Evolutionary conservation across 92 coral and sea anemone species (phyloP).

Genomic region (Epizoanthus stellaris): DNA sequence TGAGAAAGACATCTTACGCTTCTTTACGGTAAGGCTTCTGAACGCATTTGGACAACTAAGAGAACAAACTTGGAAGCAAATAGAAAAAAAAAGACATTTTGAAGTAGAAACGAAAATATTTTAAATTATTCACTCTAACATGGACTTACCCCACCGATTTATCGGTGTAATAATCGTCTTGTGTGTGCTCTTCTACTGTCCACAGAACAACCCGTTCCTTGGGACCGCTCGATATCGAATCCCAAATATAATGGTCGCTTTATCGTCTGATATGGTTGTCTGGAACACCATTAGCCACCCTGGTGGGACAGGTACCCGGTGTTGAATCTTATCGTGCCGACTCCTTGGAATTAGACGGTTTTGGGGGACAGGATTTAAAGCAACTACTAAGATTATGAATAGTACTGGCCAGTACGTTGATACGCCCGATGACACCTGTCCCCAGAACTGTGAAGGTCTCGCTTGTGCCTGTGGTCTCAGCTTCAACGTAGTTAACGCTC

Average conservation of each 20-base stretch:
- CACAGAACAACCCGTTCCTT: background rate
- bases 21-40: no score
- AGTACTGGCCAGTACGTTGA: background rate
- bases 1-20: no score
- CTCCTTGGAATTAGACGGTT: background rate
- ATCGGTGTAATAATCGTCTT: background rate
- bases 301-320: no score
- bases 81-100: no score
- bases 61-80: no score
- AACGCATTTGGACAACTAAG: no score
- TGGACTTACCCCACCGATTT: background rate
- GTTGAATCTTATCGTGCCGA: background rate
- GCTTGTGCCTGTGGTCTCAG: background rate
- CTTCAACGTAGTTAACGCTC: background rate
- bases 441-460: background rate
- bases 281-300: background rate
- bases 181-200: background rate
- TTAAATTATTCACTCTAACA: background rate
- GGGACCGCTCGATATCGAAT: background rate
- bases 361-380: background rate
- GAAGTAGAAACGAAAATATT: no score
- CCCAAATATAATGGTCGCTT: background rate
- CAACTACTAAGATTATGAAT: background rate
- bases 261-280: background rate
- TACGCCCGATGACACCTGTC: background rate